Evolutionary conservation across 2,888 invertebrate genomes (phyloP), one percentile per base, ranked within the genome.

Genomic region (Zeuzera pyrina): DNA sequence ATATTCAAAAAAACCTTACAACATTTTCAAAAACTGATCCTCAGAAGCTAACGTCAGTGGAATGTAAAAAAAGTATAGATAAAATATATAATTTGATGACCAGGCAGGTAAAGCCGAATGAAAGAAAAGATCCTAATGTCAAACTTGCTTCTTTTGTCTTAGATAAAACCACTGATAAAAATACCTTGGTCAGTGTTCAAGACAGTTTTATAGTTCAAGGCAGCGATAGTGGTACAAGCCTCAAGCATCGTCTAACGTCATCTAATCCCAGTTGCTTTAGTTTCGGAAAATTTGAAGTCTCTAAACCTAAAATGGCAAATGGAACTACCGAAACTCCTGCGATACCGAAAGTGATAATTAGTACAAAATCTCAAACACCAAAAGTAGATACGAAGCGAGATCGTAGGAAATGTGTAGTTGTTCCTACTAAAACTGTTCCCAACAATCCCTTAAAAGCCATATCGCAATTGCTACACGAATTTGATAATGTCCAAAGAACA

Each of bases 401-500:
- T 12, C 42, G 49, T 2, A 65, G 52, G 33, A 60, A 39, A 38
- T 12, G 43, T n/a, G 26, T 29, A 3, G 32, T 36, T 1, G 39
- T 49, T 30, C 33, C 39, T 3, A 15, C 14, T 6, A 69, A 58
- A 46, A 3, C 11, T 1, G 34, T 44, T 7, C 31, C 49, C 14
- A 66, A 72, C 7, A 73, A 73, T 45, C 74, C 81, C 12, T 51
- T 79, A 15, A 71, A 67, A 56, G 72, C 77, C 12, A 77, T 81
- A 45, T 74, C 79, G 15, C 71, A 77, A 47, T 41, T 81, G 25
- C 51, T 79, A 16, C 70, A 70, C 28, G 69, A 76, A 44, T 63
- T 79, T 34, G 76, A 79, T 23, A 64, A 59, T 35, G 67, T 71
- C 5, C 69, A 74, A 49, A 73, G 66, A 39, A 58, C 39, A n/a